Evolutionary conservation across 2,797 vertebrate genomes (phyloP).

Genomic region (Ficedula albicollis): DNA sequence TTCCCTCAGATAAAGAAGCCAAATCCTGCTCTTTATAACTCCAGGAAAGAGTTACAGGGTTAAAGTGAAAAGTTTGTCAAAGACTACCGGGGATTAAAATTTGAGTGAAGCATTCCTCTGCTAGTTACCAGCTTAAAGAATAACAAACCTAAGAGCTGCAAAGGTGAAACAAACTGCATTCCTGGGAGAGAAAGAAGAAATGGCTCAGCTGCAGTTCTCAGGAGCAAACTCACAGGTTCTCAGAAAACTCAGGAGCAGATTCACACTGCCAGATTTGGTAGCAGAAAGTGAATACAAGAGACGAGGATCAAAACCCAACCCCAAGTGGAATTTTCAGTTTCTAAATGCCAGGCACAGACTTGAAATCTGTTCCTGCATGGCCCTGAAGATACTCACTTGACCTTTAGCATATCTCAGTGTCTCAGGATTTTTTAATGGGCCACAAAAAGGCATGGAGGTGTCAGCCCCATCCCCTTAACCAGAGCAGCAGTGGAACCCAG

Average conservation of each 20-base stretch:
- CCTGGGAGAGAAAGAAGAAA: not conserved
- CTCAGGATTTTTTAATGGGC: not conserved
- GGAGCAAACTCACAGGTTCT: not conserved
- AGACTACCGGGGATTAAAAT: not conserved
- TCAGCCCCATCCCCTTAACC: fast-evolving
- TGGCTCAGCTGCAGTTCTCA: not conserved
- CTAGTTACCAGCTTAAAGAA: not conserved
- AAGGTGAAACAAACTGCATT: not conserved
- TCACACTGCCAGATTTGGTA: not conserved
- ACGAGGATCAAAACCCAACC: fast-evolving
- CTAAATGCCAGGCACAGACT: not conserved
- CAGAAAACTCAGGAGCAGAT: not conserved
- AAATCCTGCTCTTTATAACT: not conserved
- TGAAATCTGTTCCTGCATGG: not conserved
- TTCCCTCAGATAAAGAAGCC: not conserved
- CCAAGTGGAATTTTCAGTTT: not conserved
- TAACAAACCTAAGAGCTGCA: not conserved
- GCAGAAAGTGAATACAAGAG: fast-evolving
- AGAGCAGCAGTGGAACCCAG: not conserved
- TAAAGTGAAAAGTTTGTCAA: not conserved
- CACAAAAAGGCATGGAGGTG: fast-evolving
- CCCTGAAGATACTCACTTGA: not conserved
- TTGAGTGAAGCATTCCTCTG: not conserved
- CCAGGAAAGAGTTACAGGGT: not conserved
- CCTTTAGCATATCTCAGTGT: fast-evolving